Conservation (phyloP, 2,113 vertebrate species). For the Perccottus glenii region DNA sequence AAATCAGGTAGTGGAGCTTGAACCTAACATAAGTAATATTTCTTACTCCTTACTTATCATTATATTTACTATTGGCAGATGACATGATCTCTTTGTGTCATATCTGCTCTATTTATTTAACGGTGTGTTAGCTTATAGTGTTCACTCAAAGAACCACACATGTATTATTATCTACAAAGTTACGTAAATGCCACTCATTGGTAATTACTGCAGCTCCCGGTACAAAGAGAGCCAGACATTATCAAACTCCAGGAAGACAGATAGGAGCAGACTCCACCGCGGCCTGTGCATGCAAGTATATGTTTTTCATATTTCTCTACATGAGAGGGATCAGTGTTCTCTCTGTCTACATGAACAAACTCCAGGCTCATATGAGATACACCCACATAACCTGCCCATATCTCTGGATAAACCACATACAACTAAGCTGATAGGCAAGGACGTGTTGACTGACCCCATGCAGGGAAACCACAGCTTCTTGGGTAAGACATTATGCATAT, state of each 20-base stretch:
- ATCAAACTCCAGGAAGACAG: conserved; percentile 62
- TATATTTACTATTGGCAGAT: conserved; percentile 7
- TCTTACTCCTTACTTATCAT: background rate
- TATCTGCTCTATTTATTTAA: conserved; percentile 52
- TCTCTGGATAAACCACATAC: conserved; percentile 49
- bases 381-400: conserved; percentile 72
- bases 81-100: conserved; percentile 60
- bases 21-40: too few species aligned
- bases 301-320: conserved; percentile 40
- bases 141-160: conserved; percentile 31
- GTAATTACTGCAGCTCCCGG: conserved; percentile 42
- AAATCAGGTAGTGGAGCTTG: too few species aligned
- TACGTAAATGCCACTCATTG: conserved; percentile 13
- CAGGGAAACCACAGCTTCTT: conserved; percentile 35
- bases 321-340: conserved; percentile 19
- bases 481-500: conserved; percentile 58
- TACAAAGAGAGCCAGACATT: conserved; percentile 50
- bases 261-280: conserved; percentile 44
- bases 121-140: conserved; percentile 38
- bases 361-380: conserved; percentile 82
- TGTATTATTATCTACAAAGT: conserved; percentile 46
- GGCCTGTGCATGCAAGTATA: conserved; percentile 15
- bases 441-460: conserved; percentile 83
- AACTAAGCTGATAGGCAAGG: conserved; percentile 82
- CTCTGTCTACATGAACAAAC: conserved; percentile 58